These are phyloP conservation scores for Bufotes viridis DNA, from an alignment of 2,797 vertebrate species.

Conservation along the genomic window DNA sequence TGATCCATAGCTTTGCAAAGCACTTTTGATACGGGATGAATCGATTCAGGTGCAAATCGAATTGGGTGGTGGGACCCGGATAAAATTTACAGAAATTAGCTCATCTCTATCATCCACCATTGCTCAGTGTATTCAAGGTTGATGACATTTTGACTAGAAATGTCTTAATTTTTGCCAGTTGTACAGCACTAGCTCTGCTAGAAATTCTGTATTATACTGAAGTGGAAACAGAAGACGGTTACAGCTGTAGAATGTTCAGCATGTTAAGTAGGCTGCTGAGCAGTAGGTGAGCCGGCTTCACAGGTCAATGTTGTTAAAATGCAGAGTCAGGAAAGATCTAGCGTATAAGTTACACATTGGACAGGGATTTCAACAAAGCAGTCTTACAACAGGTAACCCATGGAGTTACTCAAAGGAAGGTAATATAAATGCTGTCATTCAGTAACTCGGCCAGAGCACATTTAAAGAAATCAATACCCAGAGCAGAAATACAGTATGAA, in stretches of 20 bases:
- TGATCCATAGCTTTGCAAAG: no score
- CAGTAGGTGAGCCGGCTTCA: not conserved
- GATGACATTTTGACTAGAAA: not conserved
- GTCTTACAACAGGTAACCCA: not conserved
- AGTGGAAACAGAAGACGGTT: not conserved
- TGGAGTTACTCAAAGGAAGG: not conserved
- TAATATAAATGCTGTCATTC: not conserved
- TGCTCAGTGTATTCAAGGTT: not conserved
- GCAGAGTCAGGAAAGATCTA: not conserved
- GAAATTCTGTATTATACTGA: not conserved
- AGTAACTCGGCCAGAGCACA: not conserved
- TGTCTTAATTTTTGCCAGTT: not conserved
- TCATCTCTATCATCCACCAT: not conserved
- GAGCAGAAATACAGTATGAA: not conserved
- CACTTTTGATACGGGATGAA: no score
- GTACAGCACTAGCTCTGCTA: not conserved
- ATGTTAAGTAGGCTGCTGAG: not conserved
- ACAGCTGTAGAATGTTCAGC: not conserved
- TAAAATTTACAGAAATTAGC: no score
- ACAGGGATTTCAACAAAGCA: not conserved
- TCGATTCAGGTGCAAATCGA: no score
- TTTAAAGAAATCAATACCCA: not conserved
- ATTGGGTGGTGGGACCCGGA: no score
- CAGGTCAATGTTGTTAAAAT: slow-evolving; percentile 26
- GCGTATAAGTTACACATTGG: not conserved